Percentiles rank a stretch among this genome's conserved stretches.
Evolutionary conservation across 2,797 vertebrate species (phyloP).

Genomic region (Pristis pectinata): DNA sequence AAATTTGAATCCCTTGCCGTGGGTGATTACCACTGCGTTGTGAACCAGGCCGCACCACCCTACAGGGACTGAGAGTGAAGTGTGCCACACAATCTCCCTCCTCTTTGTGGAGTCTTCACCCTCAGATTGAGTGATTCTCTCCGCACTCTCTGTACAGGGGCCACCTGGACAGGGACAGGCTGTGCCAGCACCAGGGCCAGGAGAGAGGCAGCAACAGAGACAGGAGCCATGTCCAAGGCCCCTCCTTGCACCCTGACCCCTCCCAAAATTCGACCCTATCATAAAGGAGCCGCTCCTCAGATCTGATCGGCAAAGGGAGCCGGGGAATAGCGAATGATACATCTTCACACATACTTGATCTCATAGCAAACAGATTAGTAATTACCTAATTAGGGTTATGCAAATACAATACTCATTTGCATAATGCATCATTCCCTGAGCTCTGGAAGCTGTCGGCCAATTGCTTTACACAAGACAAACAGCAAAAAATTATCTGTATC

Average conservation of each 20-base stretch:
- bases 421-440: constrained; percentile 63
- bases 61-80: no score
- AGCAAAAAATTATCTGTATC: rapidly evolving
- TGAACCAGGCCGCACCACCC: no score
- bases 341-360: constrained; percentile 69
- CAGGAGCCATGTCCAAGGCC: no score
- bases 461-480: constrained; percentile 43
- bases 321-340: constrained; percentile 52
- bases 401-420: constrained; percentile 76
- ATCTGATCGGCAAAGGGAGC: not conserved
- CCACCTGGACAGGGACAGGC: not conserved
- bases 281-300: not conserved
- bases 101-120: not conserved
- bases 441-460: constrained; percentile 53
- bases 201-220: not conserved
- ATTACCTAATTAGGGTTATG: constrained; percentile 84
- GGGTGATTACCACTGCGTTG: no score
- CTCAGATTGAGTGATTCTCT: no score
- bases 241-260: not conserved
- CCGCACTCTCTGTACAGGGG: not conserved
- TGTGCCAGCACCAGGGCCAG: no score
- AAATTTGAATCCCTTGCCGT: no score
- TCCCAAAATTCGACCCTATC: not conserved
- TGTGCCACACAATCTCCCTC: not conserved
- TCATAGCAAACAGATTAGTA: constrained; percentile 80